Evolutionary conservation across 2,888 invertebrate species (phyloP).

Genomic region (Cheilosia vulpina): DNA sequence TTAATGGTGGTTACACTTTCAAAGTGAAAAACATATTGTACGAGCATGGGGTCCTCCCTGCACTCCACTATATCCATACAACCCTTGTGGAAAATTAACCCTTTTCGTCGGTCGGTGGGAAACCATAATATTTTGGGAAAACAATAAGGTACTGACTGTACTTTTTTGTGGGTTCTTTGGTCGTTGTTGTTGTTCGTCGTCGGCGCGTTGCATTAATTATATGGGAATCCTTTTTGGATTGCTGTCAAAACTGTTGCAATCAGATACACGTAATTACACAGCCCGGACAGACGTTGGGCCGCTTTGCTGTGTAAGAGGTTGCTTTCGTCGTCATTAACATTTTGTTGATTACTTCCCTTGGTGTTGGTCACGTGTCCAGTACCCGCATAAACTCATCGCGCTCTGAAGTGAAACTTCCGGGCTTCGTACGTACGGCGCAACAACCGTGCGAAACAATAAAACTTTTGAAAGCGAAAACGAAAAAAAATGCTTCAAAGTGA

Average conservation of each 20-base stretch:
- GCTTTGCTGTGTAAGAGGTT: conserved; percentile 8
- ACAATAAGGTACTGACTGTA: conserved; percentile 68
- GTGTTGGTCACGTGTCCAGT: conserved; percentile 76
- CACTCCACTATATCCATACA: background rate
- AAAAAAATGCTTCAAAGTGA: conserved; percentile 31
- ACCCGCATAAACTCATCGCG: conserved; percentile 77
- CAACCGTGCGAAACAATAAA: conserved; percentile 77
- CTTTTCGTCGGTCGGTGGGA: conserved; percentile 46
- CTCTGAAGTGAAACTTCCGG: conserved; percentile 77
- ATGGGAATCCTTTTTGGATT: conserved; percentile 72
- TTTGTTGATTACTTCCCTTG: conserved; percentile 72
- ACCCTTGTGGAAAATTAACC: conserved; percentile 61
- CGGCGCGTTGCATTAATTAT: conserved; percentile 70
- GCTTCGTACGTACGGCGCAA: conserved; percentile 41
- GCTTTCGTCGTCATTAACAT: conserved; percentile 71
- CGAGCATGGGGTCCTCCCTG: background rate
- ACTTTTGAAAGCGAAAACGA: background rate
- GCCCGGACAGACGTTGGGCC: conserved; percentile 49
- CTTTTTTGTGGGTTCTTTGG: conserved; percentile 20
- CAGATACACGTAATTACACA: conserved; percentile 77
- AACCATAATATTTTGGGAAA: conserved; percentile 69
- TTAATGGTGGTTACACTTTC: conserved; percentile 65
- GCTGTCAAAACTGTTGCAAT: conserved; percentile 77
- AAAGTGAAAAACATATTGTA: conserved; percentile 38
- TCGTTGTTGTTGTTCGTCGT: background rate